A percentile compares a stretch with the other conserved stretches of the same genome.
These are phyloP conservation scores for Dufourea novaeangliae DNA, from an alignment of 1,140 invertebrate species.

Conservation along the genomic window DNA sequence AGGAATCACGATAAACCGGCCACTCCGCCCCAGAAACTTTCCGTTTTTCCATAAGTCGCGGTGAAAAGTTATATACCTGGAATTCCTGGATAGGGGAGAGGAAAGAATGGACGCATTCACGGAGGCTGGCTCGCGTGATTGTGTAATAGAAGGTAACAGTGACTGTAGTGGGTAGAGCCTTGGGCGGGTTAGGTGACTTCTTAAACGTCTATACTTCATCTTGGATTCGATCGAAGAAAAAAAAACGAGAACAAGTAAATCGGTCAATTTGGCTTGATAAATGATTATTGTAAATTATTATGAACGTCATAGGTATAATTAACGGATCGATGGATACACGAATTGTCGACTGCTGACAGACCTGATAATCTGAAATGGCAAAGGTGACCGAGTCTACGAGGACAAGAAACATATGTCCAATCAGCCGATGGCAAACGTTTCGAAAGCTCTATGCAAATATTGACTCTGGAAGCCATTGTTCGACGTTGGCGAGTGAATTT, in stretches of 20 bases:
- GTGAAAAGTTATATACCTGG: neutral
- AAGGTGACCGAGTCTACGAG: neutral
- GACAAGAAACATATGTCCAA: neutral
- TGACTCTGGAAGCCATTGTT: neutral
- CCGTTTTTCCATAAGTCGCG: neutral
- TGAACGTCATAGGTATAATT: too few species aligned
- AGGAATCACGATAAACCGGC: neutral
- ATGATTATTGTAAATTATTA: neutral
- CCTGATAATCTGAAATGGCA: neutral
- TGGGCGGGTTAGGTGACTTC: neutral
- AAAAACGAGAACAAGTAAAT: too few species aligned
- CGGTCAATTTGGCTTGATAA: too few species aligned
- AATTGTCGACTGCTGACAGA: neutral
- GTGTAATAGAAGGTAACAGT: neutral
- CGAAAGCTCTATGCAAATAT: conserved; percentile 4
- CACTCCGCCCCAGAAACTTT: neutral
- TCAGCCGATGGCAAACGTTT: neutral
- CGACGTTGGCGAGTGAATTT: neutral
- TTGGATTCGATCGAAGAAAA: too few species aligned
- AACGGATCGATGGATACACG: neutral
- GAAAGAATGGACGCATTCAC: neutral
- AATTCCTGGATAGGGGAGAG: neutral
- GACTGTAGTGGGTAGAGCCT: neutral
- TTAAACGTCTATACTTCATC: too few species aligned
- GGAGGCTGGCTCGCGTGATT: neutral